Conservation (phyloP, 2,888 invertebrate genomes). For the Drosophila basisetae region DNA sequence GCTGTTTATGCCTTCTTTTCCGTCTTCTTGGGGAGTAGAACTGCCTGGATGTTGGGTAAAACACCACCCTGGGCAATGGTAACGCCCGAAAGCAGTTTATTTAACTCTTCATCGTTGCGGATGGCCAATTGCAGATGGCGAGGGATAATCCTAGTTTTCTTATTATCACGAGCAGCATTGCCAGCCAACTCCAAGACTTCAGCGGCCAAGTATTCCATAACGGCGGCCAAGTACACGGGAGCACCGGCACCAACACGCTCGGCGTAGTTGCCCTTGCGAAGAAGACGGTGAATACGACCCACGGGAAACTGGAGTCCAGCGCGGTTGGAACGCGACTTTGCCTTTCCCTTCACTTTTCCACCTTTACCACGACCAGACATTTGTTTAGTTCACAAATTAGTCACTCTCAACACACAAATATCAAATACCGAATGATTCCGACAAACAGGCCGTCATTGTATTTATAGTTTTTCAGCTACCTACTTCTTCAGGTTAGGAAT, state of each 20-base stretch:
- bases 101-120: constrained; percentile 93
- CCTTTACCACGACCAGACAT: constrained; percentile 85
- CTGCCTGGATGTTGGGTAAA: constrained; percentile 91
- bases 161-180: constrained; percentile 89
- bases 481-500: constrained; percentile 13
- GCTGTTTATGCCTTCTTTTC: constrained; percentile 6
- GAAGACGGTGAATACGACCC: constrained; percentile 87
- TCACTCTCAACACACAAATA: constrained; percentile 17
- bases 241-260: constrained; percentile 87
- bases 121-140: constrained; percentile 93
- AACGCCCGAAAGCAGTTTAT: constrained; percentile 87
- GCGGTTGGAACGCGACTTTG: constrained; percentile 86
- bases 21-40: constrained; percentile 88
- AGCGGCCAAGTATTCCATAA: constrained; percentile 89
- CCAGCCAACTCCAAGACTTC: constrained; percentile 86
- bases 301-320: constrained; percentile 88
- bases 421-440: constrained; percentile 9
- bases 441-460: too few species aligned
- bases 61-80: constrained; percentile 91
- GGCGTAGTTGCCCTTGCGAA: constrained; percentile 87
- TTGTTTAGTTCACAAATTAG: constrained; percentile 17
- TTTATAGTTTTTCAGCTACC: constrained; percentile 6
- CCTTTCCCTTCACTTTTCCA: constrained; percentile 85
- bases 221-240: constrained; percentile 87
- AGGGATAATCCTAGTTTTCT: constrained; percentile 91